Percentiles rank a stretch among this genome's conserved stretches.
phyloP scores from a whole-genome alignment of 2,113 vertebrate genomes.

The Perccottus glenii region DNA sequence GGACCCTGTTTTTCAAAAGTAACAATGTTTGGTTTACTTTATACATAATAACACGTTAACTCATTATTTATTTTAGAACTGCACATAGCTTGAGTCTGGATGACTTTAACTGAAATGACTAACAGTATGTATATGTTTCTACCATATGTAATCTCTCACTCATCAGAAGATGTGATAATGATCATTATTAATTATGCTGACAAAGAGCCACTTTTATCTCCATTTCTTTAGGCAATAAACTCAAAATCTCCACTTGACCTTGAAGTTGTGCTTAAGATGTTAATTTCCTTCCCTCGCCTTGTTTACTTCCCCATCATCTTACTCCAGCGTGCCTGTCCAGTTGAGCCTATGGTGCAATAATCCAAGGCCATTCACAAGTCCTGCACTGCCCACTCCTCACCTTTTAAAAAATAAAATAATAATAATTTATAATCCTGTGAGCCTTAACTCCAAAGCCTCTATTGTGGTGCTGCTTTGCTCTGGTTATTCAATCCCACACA shows the following conservation, averaged over 20 bases:
- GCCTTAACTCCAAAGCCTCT: slow-evolving; percentile 63
- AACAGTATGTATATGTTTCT: no score
- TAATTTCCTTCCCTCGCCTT: slow-evolving; percentile 7
- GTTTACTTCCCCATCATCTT: slow-evolving; percentile 8
- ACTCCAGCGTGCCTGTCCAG: slow-evolving; percentile 38
- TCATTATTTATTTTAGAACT: no score
- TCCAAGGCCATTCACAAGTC: slow-evolving; percentile 67
- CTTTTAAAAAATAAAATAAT: not conserved
- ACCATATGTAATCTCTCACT: no score
- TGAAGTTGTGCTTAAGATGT: not conserved
- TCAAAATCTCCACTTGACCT: not conserved
- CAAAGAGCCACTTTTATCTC: no score
- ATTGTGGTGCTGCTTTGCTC: slow-evolving; percentile 23
- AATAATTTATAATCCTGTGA: slow-evolving; percentile 68
- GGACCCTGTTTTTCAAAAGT: not conserved
- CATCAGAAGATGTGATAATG: not conserved
- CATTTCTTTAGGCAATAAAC: not conserved
- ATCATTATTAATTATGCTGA: no score
- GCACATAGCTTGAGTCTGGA: no score
- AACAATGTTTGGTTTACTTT: not conserved
- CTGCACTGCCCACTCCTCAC: not conserved
- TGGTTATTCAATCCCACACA: slow-evolving; percentile 58
- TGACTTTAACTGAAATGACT: no score
- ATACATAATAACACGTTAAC: no score
- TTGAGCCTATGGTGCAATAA: slow-evolving; percentile 67